Percentiles rank a stretch among this genome's conserved stretches.
Evolutionary conservation across 2,797 vertebrate genomes (phyloP).

Genomic region (Trichosurus vulpecula): DNA sequence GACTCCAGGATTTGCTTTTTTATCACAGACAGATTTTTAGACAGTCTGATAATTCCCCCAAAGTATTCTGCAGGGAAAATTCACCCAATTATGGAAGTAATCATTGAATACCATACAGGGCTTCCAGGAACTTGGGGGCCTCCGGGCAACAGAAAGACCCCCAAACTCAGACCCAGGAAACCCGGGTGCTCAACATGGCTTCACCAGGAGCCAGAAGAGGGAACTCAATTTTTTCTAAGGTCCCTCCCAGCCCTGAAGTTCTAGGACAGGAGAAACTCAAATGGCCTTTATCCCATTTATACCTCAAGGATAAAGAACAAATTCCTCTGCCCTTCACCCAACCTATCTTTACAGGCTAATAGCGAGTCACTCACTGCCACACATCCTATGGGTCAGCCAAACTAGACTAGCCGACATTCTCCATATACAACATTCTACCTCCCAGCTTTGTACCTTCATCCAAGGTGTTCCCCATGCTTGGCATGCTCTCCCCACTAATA

Average conservation of each 20-base stretch:
- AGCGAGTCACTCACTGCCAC: not conserved
- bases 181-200: not conserved
- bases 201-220: not conserved
- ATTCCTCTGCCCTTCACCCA: not conserved
- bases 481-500: not conserved
- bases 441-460: not conserved
- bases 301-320: not conserved
- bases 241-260: not conserved
- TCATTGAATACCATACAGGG: not conserved
- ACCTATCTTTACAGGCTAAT: not conserved
- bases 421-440: not conserved
- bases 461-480: not conserved
- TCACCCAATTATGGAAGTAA: not conserved
- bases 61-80: not conserved
- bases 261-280: not conserved
- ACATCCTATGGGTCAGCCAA: not conserved
- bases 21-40: constrained; percentile 16
- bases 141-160: not conserved
- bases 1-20: not conserved
- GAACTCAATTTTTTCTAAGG: not conserved
- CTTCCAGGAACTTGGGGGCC: not conserved
- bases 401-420: not conserved
- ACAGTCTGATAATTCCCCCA: not conserved
- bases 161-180: not conserved
- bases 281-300: not conserved